Conservation (phyloP, 2,113 vertebrate species). For the Glaucidium brasilianum region DNA sequence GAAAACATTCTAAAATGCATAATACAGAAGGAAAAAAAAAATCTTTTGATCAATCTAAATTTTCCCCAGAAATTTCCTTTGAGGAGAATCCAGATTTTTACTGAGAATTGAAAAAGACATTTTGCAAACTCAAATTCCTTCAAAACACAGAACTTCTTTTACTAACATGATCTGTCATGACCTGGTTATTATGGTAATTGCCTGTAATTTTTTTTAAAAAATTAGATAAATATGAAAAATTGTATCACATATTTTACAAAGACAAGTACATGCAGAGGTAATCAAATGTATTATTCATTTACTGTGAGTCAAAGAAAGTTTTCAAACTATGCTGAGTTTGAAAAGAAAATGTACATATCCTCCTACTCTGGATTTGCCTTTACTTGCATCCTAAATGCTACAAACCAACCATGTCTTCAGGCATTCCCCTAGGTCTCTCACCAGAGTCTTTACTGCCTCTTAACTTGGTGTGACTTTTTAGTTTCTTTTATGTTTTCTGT, state of each 20-base stretch:
- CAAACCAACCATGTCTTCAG: background rate
- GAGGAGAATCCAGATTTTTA: background rate
- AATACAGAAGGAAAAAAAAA: background rate
- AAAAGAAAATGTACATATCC: background rate
- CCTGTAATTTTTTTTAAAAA: background rate
- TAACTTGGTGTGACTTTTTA: background rate
- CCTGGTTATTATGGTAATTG: background rate
- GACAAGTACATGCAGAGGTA: background rate
- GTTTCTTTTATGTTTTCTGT: background rate
- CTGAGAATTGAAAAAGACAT: background rate
- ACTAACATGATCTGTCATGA: background rate
- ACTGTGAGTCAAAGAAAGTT: background rate
- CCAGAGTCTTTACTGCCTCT: background rate
- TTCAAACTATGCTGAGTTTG: background rate
- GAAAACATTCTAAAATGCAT: background rate
- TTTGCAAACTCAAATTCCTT: background rate
- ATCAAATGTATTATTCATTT: background rate
- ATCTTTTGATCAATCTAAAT: background rate
- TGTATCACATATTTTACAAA: background rate
- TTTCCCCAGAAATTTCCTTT: background rate
- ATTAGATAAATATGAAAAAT: background rate
- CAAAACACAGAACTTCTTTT: background rate
- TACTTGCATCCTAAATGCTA: background rate
- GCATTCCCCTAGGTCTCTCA: background rate
- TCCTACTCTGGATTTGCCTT: background rate